These are phyloP conservation scores for Heterodera schachtii DNA, from an alignment of 1,140 invertebrate genomes.

Conservation along the genomic window DNA sequence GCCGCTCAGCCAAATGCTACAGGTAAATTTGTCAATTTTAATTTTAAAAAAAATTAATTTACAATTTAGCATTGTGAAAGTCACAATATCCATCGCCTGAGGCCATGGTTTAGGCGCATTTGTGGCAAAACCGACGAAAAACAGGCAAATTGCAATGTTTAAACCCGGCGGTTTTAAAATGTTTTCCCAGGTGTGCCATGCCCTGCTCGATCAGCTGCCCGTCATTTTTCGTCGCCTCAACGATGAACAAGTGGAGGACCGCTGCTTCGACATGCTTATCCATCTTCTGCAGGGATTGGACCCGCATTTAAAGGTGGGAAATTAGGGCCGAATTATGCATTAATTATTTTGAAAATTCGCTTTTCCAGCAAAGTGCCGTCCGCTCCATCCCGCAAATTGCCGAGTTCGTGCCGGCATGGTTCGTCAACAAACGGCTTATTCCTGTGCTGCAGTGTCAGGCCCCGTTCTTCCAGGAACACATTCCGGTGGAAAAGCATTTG, in stretches of 20 bases:
- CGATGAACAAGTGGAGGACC: slow-evolving; percentile 53
- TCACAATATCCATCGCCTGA: slow-evolving; percentile 61
- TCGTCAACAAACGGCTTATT: slow-evolving; percentile 55
- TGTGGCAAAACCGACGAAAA: slow-evolving; percentile 42
- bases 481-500: slow-evolving; percentile 44
- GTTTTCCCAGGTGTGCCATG: slow-evolving; percentile 36
- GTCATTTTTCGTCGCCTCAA: slow-evolving; percentile 50
- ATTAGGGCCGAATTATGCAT: too few species aligned
- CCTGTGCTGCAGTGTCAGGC: slow-evolving; percentile 51
- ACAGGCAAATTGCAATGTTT: slow-evolving; percentile 28
- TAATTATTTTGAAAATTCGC: too few species aligned
- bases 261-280: slow-evolving; percentile 47
- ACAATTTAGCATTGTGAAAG: slow-evolving; percentile 47
- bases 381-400: slow-evolving; percentile 52
- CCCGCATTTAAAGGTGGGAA: slow-evolving; percentile 38
- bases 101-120: slow-evolving; percentile 60
- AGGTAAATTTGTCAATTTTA: slow-evolving; percentile 3
- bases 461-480: slow-evolving; percentile 57
- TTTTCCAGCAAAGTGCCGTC: slow-evolving; percentile 57
- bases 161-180: not conserved
- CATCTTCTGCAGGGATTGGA: slow-evolving; percentile 43
- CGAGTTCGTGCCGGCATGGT: slow-evolving; percentile 57
- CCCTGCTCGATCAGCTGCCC: slow-evolving; percentile 49
- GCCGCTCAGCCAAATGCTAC: slow-evolving; percentile 58
- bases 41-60: not conserved